phyloP scores from a whole-genome alignment of 2,113 vertebrate species.

The Dicentrarchus labrax region DNA sequence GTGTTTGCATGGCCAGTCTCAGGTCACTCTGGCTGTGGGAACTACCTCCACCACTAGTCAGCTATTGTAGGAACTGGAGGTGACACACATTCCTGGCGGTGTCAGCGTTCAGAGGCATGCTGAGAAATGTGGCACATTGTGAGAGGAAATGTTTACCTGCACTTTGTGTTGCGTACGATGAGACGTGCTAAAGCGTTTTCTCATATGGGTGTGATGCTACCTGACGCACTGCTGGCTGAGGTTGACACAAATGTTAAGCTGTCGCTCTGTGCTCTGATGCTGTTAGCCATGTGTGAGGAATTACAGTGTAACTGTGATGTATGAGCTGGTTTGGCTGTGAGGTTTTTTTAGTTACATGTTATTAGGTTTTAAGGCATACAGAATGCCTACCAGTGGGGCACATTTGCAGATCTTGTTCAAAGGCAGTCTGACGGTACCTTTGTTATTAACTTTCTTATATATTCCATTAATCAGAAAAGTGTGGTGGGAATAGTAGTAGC shows the following conservation, averaged over 20 bases:
- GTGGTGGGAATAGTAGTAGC: too few relatives aligned
- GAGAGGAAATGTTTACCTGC: background rate
- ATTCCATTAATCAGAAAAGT: background rate
- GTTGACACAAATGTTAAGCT: constrained; percentile 6
- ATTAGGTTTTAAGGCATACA: background rate
- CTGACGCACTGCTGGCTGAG: constrained; percentile 6
- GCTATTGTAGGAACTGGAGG: constrained; percentile 36
- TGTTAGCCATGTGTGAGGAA: constrained; percentile 1
- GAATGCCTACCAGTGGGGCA: background rate
- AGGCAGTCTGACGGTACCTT: background rate
- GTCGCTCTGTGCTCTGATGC: background rate
- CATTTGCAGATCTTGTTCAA: background rate
- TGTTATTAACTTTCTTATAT: background rate
- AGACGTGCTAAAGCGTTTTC: background rate
- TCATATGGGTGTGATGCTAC: constrained; percentile 2
- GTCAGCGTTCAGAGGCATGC: background rate
- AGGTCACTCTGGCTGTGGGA: constrained; percentile 58
- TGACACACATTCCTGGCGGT: constrained; percentile 44
- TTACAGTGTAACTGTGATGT: constrained; percentile 1
- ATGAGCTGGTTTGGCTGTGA: background rate
- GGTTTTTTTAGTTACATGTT: background rate
- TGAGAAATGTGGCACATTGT: constrained; percentile 10
- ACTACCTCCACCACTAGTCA: constrained; percentile 21
- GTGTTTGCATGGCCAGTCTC: constrained; percentile 58
- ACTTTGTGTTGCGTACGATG: background rate